Conservation (phyloP, 2,113 vertebrate genomes). For the Ammospiza nelsoni region DNA sequence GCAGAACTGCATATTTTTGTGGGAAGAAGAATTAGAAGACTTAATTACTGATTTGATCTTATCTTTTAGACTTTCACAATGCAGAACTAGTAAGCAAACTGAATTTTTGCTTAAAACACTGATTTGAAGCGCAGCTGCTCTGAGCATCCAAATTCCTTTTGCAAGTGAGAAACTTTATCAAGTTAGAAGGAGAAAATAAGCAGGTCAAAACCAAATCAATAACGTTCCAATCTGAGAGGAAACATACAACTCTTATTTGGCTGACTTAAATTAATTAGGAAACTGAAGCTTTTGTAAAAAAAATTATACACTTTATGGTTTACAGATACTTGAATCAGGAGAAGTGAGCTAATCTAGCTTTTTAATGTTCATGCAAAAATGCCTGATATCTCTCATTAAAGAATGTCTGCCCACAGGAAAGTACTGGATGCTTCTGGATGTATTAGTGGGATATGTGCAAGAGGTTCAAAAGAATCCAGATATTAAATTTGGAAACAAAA, state of each 20-base stretch:
- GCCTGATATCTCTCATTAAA: background rate
- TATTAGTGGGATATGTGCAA: background rate
- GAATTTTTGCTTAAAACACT: background rate
- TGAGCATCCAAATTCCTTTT: background rate
- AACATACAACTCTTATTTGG: fast-evolving
- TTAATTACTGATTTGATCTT: background rate
- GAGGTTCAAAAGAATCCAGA: background rate
- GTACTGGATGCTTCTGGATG: background rate
- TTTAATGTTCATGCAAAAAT: background rate
- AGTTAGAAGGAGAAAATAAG: background rate
- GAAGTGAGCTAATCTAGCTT: background rate
- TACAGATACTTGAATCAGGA: background rate
- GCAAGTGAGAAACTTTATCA: background rate
- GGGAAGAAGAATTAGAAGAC: background rate
- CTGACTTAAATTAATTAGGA: background rate
- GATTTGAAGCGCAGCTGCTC: background rate
- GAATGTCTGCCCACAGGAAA: background rate
- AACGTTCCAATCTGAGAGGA: background rate
- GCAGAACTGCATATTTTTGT: background rate
- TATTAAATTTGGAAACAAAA: background rate
- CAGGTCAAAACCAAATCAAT: background rate
- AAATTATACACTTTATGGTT: background rate
- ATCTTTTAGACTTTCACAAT: background rate
- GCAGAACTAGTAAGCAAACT: background rate
- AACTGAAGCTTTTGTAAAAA: background rate